A percentile compares a stretch with the other conserved stretches of the same genome.
Conservation (phyloP, 2,888 invertebrate species). For the Entomobrya multifasciata region DNA sequence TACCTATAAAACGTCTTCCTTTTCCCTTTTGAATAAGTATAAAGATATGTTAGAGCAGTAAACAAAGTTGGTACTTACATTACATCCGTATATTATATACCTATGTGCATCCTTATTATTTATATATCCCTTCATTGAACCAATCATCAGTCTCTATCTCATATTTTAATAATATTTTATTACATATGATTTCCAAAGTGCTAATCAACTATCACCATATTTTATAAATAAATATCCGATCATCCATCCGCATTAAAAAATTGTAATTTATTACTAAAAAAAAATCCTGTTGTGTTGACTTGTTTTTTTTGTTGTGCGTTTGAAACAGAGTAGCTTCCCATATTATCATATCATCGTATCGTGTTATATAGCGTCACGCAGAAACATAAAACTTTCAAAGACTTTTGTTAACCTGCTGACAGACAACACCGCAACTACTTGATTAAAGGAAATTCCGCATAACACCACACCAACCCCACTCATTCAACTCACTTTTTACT, state of each 20-base stretch:
- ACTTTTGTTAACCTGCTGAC: not conserved
- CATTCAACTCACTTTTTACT: too few relatives aligned
- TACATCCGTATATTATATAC: too few relatives aligned
- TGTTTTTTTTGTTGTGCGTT: too few relatives aligned
- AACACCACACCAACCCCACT: too few relatives aligned
- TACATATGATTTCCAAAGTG: not conserved
- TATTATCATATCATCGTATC: constrained; percentile 14
- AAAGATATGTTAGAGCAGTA: too few relatives aligned
- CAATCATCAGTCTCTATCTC: constrained; percentile 6
- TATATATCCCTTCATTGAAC: not conserved
- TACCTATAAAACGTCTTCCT: constrained; percentile 22
- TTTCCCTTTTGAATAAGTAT: not conserved
- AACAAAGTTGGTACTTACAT: too few relatives aligned
- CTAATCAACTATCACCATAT: constrained; percentile 55
- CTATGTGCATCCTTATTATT: not conserved
- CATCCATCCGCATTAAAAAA: too few relatives aligned
- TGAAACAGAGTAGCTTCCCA: constrained; percentile 2
- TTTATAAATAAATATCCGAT: too few relatives aligned
- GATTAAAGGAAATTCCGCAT: not conserved
- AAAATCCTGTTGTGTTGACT: constrained; percentile 4
- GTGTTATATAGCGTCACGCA: too few relatives aligned
- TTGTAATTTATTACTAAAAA: too few relatives aligned
- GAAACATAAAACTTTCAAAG: too few relatives aligned
- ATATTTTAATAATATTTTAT: constrained; percentile 26
- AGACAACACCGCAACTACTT: too few relatives aligned